A percentile compares a stretch with the other conserved stretches of the same genome.
Conservation (phyloP, 2,113 vertebrate species). For the Lampris megalopsis region DNA sequence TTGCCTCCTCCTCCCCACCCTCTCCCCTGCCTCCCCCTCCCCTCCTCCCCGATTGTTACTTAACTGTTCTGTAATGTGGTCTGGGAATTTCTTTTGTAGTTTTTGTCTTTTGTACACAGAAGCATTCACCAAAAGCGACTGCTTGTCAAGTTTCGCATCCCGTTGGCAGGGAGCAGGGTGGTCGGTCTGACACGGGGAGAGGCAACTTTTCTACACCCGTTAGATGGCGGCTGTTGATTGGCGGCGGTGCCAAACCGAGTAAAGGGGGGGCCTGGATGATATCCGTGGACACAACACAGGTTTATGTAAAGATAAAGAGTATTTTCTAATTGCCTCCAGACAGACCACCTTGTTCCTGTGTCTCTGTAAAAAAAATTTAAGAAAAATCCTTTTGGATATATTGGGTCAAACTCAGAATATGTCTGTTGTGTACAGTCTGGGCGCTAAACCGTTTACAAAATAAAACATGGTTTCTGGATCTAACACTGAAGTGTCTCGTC, state of each 20-base stretch:
- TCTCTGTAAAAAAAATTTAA: slow-evolving; percentile 66
- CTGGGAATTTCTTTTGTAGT: slow-evolving; percentile 36
- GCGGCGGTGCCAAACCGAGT: neutral
- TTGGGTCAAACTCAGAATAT: slow-evolving; percentile 86
- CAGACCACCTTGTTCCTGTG: slow-evolving; percentile 85
- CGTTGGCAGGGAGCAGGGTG: slow-evolving; percentile 56
- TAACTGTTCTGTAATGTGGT: slow-evolving; percentile 73
- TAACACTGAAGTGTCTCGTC: slow-evolving; percentile 84
- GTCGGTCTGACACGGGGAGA: slow-evolving; percentile 31
- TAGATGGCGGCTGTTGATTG: slow-evolving; percentile 6
- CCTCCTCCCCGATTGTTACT: slow-evolving; percentile 52
- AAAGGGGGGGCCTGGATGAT: neutral
- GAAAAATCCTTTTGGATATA: slow-evolving; percentile 89
- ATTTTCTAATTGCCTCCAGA: slow-evolving; percentile 78
- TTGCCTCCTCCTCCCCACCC: too few relatives aligned
- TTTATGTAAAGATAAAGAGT: neutral
- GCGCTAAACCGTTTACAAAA: slow-evolving; percentile 88
- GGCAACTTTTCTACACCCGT: slow-evolving; percentile 28
- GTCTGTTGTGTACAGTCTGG: slow-evolving; percentile 95
- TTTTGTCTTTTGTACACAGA: slow-evolving; percentile 58
- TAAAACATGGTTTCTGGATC: slow-evolving; percentile 82
- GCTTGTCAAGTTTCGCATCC: slow-evolving; percentile 43
- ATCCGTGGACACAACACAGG: neutral
- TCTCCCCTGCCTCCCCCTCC: too few relatives aligned
- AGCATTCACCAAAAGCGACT: slow-evolving; percentile 42